Percentiles rank a stretch among this genome's conserved stretches.
Conservation (phyloP, 2,888 invertebrate genomes). For the Margaritifera margaritifera region DNA sequence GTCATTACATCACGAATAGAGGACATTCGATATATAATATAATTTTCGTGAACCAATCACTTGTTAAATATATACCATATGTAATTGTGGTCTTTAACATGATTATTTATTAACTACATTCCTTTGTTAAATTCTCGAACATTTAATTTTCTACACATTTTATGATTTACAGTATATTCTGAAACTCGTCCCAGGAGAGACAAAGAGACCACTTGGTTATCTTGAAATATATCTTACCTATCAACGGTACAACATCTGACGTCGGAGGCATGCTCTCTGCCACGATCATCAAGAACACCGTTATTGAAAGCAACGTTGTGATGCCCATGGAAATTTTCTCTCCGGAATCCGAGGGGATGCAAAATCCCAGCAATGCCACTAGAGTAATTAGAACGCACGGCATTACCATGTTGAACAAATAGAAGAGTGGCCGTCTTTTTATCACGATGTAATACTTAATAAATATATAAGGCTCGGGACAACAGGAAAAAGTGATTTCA, state of each 20-base stretch:
- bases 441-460: slow-evolving; percentile 75
- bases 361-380: slow-evolving; percentile 77
- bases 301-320: slow-evolving; percentile 77
- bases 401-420: slow-evolving; percentile 76
- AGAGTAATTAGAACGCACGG: slow-evolving; percentile 76
- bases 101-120: too few species aligned
- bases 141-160: too few species aligned
- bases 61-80: too few species aligned
- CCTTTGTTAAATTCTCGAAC: too few species aligned
- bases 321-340: slow-evolving; percentile 75
- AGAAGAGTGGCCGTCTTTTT: slow-evolving; percentile 76
- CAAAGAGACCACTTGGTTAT: neutral
- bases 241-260: slow-evolving; percentile 76
- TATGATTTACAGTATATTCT: neutral
- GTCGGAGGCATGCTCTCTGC: slow-evolving; percentile 77
- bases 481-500: slow-evolving; percentile 76
- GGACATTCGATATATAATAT: too few species aligned
- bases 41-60: too few species aligned
- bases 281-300: slow-evolving; percentile 77
- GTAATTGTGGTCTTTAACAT: too few species aligned
- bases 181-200: neutral
- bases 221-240: slow-evolving; percentile 69
- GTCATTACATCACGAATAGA: too few species aligned
- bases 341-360: slow-evolving; percentile 77
- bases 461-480: slow-evolving; percentile 75